Percentiles rank a stretch among this genome's conserved stretches.
Conservation (phyloP, 2,113 vertebrate genomes). For the Hassar affinis region DNA sequence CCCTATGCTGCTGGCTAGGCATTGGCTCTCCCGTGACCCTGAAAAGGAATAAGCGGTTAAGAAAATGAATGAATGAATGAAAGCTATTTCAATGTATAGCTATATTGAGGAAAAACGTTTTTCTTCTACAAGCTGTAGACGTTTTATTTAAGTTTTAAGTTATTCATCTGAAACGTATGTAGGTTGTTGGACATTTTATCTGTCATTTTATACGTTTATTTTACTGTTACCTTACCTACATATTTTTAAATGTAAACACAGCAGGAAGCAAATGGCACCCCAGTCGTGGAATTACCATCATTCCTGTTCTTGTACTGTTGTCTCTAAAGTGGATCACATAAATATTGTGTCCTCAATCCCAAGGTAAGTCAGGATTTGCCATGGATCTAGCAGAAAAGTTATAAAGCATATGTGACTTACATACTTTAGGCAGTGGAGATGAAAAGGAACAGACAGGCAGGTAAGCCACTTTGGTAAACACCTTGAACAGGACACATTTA, state of each 20-base stretch:
- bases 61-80: no score
- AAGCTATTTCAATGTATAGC: neutral
- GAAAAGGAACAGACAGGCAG: neutral
- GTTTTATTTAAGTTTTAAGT: neutral
- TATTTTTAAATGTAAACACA: neutral
- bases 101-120: neutral
- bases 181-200: neutral
- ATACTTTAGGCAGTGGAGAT: neutral
- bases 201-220: no score
- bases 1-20: no score
- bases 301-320: neutral
- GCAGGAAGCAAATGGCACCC: neutral
- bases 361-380: neutral
- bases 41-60: no score
- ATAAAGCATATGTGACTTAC: constrained; percentile 20
- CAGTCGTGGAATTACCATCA: neutral
- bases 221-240: neutral
- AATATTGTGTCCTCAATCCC: neutral
- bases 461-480: constrained; percentile 14
- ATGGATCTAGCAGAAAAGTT: neutral
- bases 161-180: neutral
- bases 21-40: no score
- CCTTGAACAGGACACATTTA: constrained; percentile 32
- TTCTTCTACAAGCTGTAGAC: neutral
- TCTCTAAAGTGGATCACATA: neutral